Percentiles rank a stretch among this genome's conserved stretches.
Evolutionary conservation across 2,797 vertebrate species (phyloP).

Genomic region (Poliocrania exsul): DNA sequence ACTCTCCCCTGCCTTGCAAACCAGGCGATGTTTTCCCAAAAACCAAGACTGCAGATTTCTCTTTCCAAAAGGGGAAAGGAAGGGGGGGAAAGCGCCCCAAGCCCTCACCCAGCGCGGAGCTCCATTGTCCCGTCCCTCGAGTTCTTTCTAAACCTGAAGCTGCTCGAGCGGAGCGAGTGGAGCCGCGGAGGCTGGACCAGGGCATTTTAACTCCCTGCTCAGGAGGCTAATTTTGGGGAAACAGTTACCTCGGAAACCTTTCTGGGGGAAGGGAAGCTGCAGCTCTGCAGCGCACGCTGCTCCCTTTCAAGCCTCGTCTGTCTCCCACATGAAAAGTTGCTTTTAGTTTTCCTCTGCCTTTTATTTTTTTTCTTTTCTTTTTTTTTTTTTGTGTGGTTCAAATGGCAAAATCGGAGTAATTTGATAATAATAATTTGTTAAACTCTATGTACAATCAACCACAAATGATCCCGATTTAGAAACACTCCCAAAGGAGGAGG

Average conservation of each 20-base stretch:
- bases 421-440: slow-evolving; percentile 25
- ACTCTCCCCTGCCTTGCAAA: neutral
- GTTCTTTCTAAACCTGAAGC: neutral
- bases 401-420: neutral
- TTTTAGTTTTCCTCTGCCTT: neutral
- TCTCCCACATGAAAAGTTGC: slow-evolving; percentile 14
- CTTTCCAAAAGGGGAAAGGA: neutral
- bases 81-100: neutral
- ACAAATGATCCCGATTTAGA: slow-evolving; percentile 22
- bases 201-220: slow-evolving; percentile 4
- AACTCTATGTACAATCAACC: neutral
- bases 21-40: neutral
- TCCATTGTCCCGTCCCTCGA: slow-evolving; percentile 2
- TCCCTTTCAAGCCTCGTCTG: neutral
- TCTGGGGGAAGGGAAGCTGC: slow-evolving; percentile 18
- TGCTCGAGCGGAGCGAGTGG: neutral
- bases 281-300: neutral
- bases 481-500: neutral
- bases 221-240: slow-evolving; percentile 53
- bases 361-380: neutral
- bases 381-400: neutral
- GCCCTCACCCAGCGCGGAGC: neutral
- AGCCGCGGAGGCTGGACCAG: neutral
- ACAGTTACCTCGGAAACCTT: slow-evolving; percentile 52
- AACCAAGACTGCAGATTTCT: neutral